phyloP scores from a whole-genome alignment of 1,140 invertebrate species.

The Bursaphelenchus mucronatus region DNA sequence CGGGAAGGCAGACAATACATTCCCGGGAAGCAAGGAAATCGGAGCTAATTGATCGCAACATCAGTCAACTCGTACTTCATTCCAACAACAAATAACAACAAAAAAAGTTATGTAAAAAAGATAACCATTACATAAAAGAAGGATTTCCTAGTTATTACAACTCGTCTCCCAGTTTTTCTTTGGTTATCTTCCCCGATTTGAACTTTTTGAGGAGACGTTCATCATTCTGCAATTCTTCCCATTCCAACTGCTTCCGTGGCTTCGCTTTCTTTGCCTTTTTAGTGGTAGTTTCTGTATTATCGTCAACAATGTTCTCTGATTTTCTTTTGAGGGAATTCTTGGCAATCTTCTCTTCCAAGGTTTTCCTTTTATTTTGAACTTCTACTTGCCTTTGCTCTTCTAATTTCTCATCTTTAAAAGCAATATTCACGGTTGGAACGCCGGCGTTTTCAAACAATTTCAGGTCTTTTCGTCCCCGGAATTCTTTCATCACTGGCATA shows the following conservation, averaged over 20 bases:
- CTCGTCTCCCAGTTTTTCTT: slow-evolving; percentile 34
- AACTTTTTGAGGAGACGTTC: slow-evolving; percentile 41
- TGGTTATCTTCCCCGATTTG: slow-evolving; percentile 46
- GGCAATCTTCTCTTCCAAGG: slow-evolving; percentile 6
- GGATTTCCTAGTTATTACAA: no score
- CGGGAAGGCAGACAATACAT: no score
- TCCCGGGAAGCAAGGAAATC: no score
- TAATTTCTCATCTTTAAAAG: slow-evolving; percentile 33
- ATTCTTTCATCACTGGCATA: slow-evolving; percentile 36
- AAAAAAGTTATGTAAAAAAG: no score
- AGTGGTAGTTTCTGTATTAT: slow-evolving; percentile 9
- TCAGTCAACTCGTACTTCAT: no score
- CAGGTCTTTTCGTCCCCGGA: slow-evolving; percentile 32
- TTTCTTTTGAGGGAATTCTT: slow-evolving; percentile 6
- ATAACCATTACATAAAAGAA: no score
- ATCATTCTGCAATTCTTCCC: slow-evolving; percentile 44
- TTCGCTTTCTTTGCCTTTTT: slow-evolving; percentile 31
- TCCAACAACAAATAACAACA: no score
- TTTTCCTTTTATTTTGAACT: slow-evolving; percentile 7
- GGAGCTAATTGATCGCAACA: no score
- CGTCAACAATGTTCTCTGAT: slow-evolving; percentile 28
- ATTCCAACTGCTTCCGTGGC: slow-evolving; percentile 26
- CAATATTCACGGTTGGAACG: slow-evolving; percentile 33
- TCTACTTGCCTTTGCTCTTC: slow-evolving; percentile 17
- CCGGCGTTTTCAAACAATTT: slow-evolving; percentile 31